A percentile compares a stretch with the other conserved stretches of the same genome.
Conservation (phyloP, 2,113 vertebrate species). For the Varanus komodoensis region DNA sequence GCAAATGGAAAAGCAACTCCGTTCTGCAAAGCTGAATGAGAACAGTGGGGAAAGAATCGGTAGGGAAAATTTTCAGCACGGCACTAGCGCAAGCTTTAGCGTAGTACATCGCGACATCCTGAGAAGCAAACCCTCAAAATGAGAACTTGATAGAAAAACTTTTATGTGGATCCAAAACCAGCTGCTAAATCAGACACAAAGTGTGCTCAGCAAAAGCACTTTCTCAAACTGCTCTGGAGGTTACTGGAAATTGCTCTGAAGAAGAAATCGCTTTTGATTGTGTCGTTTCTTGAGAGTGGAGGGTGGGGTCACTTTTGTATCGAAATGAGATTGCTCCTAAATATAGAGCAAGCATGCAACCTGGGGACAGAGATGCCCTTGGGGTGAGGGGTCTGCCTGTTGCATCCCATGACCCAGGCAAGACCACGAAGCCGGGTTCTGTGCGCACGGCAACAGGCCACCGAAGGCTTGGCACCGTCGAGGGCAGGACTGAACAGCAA, state of each 20-base stretch:
- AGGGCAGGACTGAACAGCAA: not conserved
- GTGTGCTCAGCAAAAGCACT: too few relatives aligned
- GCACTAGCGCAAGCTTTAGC: too few relatives aligned
- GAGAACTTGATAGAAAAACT: too few relatives aligned
- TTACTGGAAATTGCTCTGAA: conserved; percentile 82
- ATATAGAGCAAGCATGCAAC: conserved; percentile 3
- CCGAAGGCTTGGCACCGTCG: not conserved
- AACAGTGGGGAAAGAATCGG: too few relatives aligned
- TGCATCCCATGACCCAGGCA: not conserved
- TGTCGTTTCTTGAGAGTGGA: conserved; percentile 61
- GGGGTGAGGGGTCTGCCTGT: not conserved
- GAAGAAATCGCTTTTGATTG: conserved; percentile 69
- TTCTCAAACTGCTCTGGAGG: conserved; percentile 75
- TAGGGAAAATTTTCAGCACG: too few relatives aligned
- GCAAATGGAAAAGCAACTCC: not conserved
- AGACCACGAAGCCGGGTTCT: not conserved
- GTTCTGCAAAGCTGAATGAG: too few relatives aligned
- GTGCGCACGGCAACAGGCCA: not conserved
- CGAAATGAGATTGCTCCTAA: conserved; percentile 17
- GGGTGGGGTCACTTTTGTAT: conserved; percentile 25
- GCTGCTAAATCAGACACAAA: too few relatives aligned
- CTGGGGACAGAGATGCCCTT: not conserved
- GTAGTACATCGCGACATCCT: too few relatives aligned
- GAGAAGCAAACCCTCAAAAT: too few relatives aligned
- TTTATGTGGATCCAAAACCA: too few relatives aligned